Conservation (phyloP, 2,113 vertebrate species). For the Aegithalos caudatus region DNA sequence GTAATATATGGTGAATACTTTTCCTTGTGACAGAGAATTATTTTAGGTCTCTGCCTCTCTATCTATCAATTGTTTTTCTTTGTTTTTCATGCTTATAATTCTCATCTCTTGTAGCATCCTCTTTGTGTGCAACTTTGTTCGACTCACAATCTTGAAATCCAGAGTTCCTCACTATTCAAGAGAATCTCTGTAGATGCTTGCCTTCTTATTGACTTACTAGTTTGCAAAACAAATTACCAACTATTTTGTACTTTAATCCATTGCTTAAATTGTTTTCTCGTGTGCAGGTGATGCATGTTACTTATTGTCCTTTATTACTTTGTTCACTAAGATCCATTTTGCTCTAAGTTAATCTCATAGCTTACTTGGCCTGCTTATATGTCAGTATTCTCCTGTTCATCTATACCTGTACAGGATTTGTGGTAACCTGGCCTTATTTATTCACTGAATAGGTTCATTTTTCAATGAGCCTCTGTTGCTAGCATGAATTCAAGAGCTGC, state of each 20-base stretch:
- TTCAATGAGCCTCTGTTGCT: background rate
- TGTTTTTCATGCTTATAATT: background rate
- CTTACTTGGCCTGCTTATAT: background rate
- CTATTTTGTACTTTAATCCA: background rate
- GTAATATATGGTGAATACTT: background rate
- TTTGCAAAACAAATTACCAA: background rate
- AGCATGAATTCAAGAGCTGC: background rate
- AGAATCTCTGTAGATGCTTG: background rate
- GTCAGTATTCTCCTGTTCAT: background rate
- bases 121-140: background rate
- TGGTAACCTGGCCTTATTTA: background rate
- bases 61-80: background rate
- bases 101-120: background rate
- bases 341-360: background rate
- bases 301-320: background rate
- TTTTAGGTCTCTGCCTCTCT: background rate
- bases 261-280: background rate
- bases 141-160: background rate
- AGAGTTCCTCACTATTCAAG: background rate
- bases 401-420: background rate
- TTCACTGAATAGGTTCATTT: background rate
- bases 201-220: background rate
- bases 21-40: background rate
- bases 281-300: background rate
- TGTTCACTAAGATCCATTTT: background rate